These are phyloP conservation scores for Thereva nobilitata DNA, from an alignment of 2,888 invertebrate species.

Conservation along the genomic window DNA sequence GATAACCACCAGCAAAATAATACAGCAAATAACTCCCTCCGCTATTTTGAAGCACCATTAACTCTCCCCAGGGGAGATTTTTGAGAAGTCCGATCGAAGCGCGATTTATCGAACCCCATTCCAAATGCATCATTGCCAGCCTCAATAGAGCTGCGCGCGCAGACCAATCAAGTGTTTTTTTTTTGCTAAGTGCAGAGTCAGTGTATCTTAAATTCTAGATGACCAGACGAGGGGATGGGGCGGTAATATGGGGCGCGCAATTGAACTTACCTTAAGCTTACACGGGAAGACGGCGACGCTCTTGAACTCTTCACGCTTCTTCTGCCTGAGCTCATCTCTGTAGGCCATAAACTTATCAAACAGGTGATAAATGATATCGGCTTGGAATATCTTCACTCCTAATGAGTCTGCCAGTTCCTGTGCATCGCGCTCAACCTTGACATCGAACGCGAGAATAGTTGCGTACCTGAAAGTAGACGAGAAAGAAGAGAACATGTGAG, in stretches of 20 bases:
- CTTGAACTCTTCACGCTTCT: constrained; percentile 93
- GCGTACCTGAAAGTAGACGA: constrained; percentile 73
- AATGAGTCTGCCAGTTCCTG: constrained; percentile 95
- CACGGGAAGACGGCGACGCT: constrained; percentile 98
- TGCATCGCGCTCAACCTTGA: constrained; percentile 96
- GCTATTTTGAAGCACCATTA: constrained; percentile 25
- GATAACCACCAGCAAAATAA: constrained; percentile 23
- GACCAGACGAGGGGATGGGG: background rate
- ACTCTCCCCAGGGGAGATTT: constrained; percentile 34
- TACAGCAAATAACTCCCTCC: constrained; percentile 14
- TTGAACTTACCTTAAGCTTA: constrained; percentile 75
- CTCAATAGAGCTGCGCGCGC: too few relatives aligned
- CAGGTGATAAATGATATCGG: constrained; percentile 99
- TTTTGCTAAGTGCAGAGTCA: background rate
- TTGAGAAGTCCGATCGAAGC: constrained; percentile 23
- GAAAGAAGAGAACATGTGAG: background rate
- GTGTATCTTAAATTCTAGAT: constrained; percentile 12
- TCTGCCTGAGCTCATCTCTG: constrained; percentile 86
- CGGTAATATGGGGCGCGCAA: background rate
- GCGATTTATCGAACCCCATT: constrained; percentile 32
- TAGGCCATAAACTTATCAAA: constrained; percentile 96
- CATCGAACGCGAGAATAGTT: constrained; percentile 98
- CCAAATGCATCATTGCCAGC: constrained; percentile 3
- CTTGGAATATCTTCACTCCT: constrained; percentile 95
- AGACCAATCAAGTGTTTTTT: too few relatives aligned